Base-by-base conservation (phyloP, 2,113 vertebrate species). In the Antennarius striatus region DNA sequence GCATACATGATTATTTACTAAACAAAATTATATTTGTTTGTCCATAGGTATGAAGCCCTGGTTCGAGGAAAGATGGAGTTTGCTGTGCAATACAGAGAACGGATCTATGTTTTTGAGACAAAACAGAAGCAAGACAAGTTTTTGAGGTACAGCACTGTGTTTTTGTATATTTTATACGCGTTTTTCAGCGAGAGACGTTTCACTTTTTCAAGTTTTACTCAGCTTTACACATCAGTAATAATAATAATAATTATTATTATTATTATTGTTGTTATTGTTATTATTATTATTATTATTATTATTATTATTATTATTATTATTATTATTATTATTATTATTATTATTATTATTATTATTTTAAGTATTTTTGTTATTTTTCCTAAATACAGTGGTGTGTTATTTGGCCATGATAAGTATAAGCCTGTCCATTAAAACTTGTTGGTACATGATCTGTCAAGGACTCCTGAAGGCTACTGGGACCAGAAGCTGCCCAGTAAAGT, bases 401-500 rank as follows among this genome's bases (percentile, higher is more conserved):
- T 28, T 17, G 36, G 6, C 32, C 10, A 30, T 16, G 9, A 55
- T 30, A 51, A 52, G 3, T 16, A 40, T 71, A n/a, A 43, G 30
- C 60, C 10, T 53, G 11, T 60, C 29, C 2, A 51, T 1, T 56
- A 1, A 58, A 73, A 42, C 11, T 14, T 67, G 14, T 58, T 50
- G 5, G 39, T 45, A 30, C 8, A 28, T 71, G 13, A 45, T 73
- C 39, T 54, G 40, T 71, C 13, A 84, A 99, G 98, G 82, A 82
- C 72, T 61, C 96, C 98, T 78, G 88, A 93, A 80, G 91, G 84
- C 51, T 98, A 97, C 67, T 95, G 94, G 87, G 80, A 95, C 68
- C 93, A 95, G 80, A 95, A 88, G 73, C 92, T 98, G 68, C 96
- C 98, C 10, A 10, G 17, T 62, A 98, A 98, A 91, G 90, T 96